These are phyloP conservation scores for Corythornis leucogaster DNA, from an alignment of 2,797 vertebrate species.

Conservation along the genomic window DNA sequence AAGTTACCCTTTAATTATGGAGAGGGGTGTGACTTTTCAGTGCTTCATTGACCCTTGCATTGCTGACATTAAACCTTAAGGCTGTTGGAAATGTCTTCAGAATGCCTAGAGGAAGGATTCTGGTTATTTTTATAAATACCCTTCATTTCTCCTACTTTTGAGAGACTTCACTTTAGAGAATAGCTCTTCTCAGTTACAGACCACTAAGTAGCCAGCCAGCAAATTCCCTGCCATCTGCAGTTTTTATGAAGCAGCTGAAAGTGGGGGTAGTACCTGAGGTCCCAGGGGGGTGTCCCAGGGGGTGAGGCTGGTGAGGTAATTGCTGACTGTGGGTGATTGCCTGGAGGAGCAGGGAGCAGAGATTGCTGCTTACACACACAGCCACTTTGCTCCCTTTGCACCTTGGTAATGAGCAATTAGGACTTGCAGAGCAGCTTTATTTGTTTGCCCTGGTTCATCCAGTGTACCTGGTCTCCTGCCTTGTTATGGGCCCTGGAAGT, in stretches of 20 bases:
- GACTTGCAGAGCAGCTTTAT: neutral
- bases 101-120: neutral
- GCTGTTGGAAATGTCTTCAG: constrained; percentile 15
- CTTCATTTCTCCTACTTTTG: neutral
- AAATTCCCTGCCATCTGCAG: neutral
- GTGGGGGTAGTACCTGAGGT: neutral
- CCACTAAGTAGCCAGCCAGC: neutral
- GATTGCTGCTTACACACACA: neutral
- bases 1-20: constrained; percentile 33
- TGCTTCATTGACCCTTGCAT: neutral
- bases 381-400: neutral
- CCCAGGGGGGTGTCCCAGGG: neutral
- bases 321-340: neutral
- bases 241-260: neutral
- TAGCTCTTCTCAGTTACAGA: neutral
- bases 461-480: neutral
- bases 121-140: constrained; percentile 31
- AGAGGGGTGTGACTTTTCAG: neutral
- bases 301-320: constrained; percentile 20
- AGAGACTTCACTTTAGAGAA: neutral
- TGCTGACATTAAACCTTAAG: neutral
- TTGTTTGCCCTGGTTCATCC: neutral
- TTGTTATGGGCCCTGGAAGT: neutral
- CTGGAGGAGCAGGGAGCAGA: neutral
- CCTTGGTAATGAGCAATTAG: constrained; percentile 15